Base-by-base conservation (phyloP, 2,113 vertebrate genomes). In the Eublepharis macularius region DNA sequence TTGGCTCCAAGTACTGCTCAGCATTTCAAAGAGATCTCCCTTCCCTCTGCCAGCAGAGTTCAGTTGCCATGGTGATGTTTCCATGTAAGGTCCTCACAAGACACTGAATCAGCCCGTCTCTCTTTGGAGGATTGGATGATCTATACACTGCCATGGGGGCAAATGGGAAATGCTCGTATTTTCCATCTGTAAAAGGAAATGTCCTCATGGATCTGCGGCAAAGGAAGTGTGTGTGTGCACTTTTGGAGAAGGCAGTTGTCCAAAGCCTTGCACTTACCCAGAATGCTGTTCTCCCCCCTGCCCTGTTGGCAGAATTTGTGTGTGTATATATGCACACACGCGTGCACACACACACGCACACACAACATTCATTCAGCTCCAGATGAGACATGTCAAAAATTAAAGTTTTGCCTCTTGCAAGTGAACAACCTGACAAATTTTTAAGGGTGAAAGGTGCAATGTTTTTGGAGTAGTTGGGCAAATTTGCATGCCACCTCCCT, bases 81-180 rank as follows among this genome's bases (percentile, higher is more conserved):
- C 66, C 43, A 86, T 34, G 84, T 0, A 0, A 75, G 54, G 47
- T 43, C 12, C 80, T 39, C 72, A 86, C 65, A 90, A 82, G 29
- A 32, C 77, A 26, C 2, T 0, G 47, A 32, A n/a, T 26, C 45
- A 0, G 76, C 51, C 34, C 2, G 19, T 77, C 49, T 0, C 63
- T 70, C 78, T 45, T 57, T 0, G 0, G 45, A 80, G 51, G 39
- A 72, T 60, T 76, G 16, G 0, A 0, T 7, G 11, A 49, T 8
- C 41, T 68, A 63, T 49, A 24, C 63, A 4, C 5, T 19, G 39
- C 8, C 49, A 14, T 68, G 26, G n/a, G 32, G 66, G 65, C 65
- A 51, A 70, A 17, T 41, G 47, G 34, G n/a, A 34, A n/a, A 0
- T 0, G 3, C 51, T 83, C 83, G 69, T 63, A 29, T 45, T 85